Base-by-base conservation (phyloP, 2,797 vertebrate genomes). In the Lepilemur septentrionalis region DNA sequence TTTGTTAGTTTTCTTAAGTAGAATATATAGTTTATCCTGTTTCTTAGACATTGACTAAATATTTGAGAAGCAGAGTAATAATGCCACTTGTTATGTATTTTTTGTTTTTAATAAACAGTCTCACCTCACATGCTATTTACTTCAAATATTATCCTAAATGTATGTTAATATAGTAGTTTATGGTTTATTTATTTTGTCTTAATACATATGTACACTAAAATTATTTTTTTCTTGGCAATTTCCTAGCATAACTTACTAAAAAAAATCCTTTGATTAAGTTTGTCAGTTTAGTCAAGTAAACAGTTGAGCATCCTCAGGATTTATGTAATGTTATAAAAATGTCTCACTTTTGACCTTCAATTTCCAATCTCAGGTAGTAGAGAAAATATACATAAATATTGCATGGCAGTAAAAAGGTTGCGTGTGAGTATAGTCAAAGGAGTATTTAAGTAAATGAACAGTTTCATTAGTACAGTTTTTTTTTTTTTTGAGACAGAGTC, bases 91-190 rank as follows among this genome's bases (percentile, higher is more conserved):
- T 38, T 84, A 9, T 23, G 28, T 48, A 23, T 57, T 57, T 92
- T 89, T 67, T 50, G 30, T 78, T 81, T 78, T 48, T 85, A 85
- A 70, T 22, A 23, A 75, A 48, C 5, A 89, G 4, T 81, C 57
- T 91, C 41, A 67, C 6, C 25, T 78, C 35, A 38, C 23, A 38
- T 92, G 23, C 7, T 4, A 17, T 80, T 88, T 86, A 52, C 63
- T 83, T 92, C 82, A 46, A 84, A 63, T 93, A 50, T 52, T 92
- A 22, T 59, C 57, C 83, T 95, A 79, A 69, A 10, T 82, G 28
- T 92, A 10, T 79, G 48, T 79, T 87, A 61, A 59, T 73, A 25
- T 55, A 55, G 30, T 76, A 78, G 61, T 75, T 91, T 46, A 69
- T 59, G 23, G 8, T 50, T 63, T 79, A 69, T 91, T 73, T 65